Percentiles rank a stretch among this genome's conserved stretches.
Evolutionary conservation across 2,888 invertebrate species (phyloP).

Genomic region (Bombyx huttoni): DNA sequence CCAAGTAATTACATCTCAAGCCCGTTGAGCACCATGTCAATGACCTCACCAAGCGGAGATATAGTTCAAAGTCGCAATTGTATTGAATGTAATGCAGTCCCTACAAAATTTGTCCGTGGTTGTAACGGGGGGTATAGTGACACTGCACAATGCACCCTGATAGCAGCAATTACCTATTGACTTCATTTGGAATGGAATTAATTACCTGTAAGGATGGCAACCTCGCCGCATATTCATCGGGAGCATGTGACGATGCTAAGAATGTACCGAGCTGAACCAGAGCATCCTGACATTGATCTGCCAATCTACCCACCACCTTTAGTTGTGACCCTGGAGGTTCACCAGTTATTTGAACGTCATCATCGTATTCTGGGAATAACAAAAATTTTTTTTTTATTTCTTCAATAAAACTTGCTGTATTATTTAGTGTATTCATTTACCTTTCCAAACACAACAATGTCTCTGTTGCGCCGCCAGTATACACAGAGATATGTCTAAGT

Average conservation of each 20-base stretch:
- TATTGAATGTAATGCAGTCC: too few species aligned
- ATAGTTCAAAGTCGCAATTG: too few species aligned
- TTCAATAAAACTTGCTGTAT: not conserved
- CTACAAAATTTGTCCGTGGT: too few species aligned
- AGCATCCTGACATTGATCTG: constrained; percentile 97
- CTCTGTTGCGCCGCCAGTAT: constrained; percentile 97
- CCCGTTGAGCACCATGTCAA: too few species aligned
- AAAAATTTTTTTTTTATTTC: not conserved
- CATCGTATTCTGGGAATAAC: constrained; percentile 33
- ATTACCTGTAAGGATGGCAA: constrained; percentile 83
- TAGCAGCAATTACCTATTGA: too few species aligned
- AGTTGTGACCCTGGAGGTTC: constrained; percentile 83
- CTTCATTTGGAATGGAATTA: not conserved
- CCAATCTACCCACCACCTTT: constrained; percentile 89
- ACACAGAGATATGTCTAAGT: constrained; percentile 93
- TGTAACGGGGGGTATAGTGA: too few species aligned
- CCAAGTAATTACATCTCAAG: too few species aligned
- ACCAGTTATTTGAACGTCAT: constrained; percentile 36
- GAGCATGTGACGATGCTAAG: constrained; percentile 91
- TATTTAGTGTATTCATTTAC: constrained; percentile 45
- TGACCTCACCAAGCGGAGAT: too few species aligned
- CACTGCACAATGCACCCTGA: too few species aligned
- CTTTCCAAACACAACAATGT: constrained; percentile 87
- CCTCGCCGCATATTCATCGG: constrained; percentile 93
- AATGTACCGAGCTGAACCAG: constrained; percentile 98